These are phyloP conservation scores for Lytechinus variegatus DNA, from an alignment of 35 echinoderm and acorn worm genomes.

Conservation along the genomic window DNA sequence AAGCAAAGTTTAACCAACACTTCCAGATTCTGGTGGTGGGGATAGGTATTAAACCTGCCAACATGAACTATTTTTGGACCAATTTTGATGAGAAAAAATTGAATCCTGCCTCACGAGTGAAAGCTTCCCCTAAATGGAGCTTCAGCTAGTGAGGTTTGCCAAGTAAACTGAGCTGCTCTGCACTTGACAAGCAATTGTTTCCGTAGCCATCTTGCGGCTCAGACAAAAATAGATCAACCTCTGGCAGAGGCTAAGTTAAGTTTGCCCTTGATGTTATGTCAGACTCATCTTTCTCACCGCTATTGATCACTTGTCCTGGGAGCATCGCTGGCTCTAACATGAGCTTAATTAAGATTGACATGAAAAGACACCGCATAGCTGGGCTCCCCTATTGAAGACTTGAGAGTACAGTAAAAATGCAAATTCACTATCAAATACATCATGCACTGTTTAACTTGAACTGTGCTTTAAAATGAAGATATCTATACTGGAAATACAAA, in stretches of 20 bases:
- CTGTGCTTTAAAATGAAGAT: neutral
- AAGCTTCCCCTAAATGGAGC: neutral
- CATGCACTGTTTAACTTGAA: neutral
- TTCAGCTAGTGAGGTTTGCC: neutral
- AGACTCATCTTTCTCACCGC: slow-evolving; percentile 3
- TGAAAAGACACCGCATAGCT: neutral
- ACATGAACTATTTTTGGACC: neutral
- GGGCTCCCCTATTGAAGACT: neutral
- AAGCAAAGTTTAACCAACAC: slow-evolving; percentile 1
- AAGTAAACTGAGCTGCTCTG: neutral
- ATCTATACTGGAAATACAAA: neutral
- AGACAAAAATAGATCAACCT: slow-evolving; percentile 24
- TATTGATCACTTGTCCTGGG: neutral
- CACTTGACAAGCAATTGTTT: slow-evolving; percentile 47
- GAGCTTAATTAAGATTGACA: slow-evolving; percentile 42
- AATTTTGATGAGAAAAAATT: neutral
- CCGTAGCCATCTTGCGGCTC: neutral
- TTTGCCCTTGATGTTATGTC: slow-evolving; percentile 29
- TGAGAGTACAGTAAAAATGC: neutral
- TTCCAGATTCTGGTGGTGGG: neutral
- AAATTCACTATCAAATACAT: neutral
- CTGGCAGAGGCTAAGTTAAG: neutral
- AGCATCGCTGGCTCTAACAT: neutral
- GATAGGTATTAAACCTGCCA: neutral
- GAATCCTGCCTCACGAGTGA: neutral